Percentiles rank a stretch among this genome's conserved stretches.
These are phyloP conservation scores for Leptura quadrifasciata DNA, from an alignment of 2,888 invertebrate genomes.

Conservation along the genomic window DNA sequence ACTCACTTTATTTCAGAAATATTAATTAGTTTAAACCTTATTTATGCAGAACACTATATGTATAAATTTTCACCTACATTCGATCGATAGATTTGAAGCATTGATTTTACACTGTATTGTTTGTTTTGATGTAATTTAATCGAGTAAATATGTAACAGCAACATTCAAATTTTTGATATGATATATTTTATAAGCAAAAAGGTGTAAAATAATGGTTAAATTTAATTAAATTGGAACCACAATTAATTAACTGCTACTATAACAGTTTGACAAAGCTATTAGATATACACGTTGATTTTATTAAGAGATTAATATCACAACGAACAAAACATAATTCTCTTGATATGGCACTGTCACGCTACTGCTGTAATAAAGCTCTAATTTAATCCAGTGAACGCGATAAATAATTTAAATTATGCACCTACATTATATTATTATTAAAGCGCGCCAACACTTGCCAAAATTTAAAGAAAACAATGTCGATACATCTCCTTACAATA, in stretches of 20 bases:
- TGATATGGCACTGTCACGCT: neutral
- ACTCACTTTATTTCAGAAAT: no score
- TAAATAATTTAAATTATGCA: slow-evolving; percentile 18
- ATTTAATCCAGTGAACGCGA: slow-evolving; percentile 3
- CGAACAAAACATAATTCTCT: slow-evolving; percentile 3
- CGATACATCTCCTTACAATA: neutral
- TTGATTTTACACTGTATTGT: neutral
- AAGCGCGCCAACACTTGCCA: slow-evolving; percentile 16
- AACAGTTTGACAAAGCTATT: neutral
- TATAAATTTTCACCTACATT: no score
- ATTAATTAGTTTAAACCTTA: no score
- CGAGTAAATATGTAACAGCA: neutral
- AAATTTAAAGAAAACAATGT: slow-evolving; percentile 24
- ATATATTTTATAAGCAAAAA: neutral
- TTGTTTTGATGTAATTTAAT: neutral
- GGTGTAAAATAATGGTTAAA: neutral
- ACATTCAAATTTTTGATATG: no score
- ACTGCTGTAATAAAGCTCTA: neutral
- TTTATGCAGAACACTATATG: no score
- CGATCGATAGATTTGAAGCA: no score
- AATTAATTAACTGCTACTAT: neutral
- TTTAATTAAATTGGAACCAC: neutral
- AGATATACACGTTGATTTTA: neutral
- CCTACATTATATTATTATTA: neutral
- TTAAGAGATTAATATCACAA: slow-evolving; percentile 1